Percentiles rank a stretch among this genome's conserved stretches.
phyloP scores from a whole-genome alignment of 2,888 invertebrate genomes.

The Erebia ligea region DNA sequence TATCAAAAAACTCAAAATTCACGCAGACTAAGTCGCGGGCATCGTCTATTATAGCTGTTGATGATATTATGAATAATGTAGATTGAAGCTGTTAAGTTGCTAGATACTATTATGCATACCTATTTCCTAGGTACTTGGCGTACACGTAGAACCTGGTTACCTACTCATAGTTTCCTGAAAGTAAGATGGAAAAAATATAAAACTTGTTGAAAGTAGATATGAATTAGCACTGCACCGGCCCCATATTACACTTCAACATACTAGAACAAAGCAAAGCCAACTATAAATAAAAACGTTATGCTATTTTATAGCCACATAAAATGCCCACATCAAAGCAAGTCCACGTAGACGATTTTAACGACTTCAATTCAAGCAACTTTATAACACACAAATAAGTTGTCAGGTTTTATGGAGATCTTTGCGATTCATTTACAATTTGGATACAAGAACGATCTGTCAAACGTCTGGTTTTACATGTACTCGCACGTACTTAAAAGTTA shows the following conservation, averaged over 20 bases:
- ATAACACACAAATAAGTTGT: conserved; percentile 12
- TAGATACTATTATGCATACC: no score
- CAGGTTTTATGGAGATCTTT: conserved; percentile 3
- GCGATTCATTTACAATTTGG: not conserved
- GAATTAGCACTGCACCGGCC: not conserved
- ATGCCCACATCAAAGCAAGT: conserved; percentile 55
- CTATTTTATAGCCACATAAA: conserved; percentile 63
- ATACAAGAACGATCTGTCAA: not conserved
- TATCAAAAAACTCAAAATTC: no score
- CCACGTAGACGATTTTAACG: conserved; percentile 21
- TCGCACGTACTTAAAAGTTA: no score
- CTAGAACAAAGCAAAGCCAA: conserved; percentile 52
- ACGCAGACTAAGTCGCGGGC: no score
- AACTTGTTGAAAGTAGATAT: conserved; percentile 6
- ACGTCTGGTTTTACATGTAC: no score
- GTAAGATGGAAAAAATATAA: not conserved
- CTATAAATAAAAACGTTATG: conserved; percentile 56
- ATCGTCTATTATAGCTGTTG: no score
- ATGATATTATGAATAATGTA: no score
- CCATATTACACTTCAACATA: conserved; percentile 18
- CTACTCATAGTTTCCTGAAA: not conserved
- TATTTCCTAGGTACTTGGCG: no score
- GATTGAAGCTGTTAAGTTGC: no score
- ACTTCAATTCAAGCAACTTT: conserved; percentile 13
- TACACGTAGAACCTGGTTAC: no score